These are phyloP conservation scores for Atta colombica DNA, from an alignment of 1,140 invertebrate genomes.

Conservation along the genomic window DNA sequence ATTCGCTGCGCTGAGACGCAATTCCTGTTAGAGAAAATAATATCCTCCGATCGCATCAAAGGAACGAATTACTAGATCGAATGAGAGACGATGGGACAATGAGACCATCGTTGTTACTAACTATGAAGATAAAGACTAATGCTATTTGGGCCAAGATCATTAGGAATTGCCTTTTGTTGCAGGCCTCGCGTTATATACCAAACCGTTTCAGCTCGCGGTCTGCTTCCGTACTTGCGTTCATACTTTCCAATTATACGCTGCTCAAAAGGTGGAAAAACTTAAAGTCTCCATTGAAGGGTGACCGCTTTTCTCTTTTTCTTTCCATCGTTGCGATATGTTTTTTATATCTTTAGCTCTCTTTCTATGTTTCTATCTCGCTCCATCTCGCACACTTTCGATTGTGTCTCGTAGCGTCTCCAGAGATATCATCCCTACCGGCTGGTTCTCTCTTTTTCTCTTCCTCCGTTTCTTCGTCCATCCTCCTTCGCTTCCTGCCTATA, in stretches of 20 bases:
- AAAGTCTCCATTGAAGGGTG: constrained; percentile 72
- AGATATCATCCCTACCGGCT: constrained; percentile 63
- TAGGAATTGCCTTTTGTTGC: constrained; percentile 73
- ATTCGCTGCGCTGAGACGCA: not conserved
- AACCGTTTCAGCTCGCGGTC: constrained; percentile 33
- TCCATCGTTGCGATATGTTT: constrained; percentile 52
- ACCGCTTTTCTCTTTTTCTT: constrained; percentile 33
- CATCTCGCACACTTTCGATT: constrained; percentile 59
- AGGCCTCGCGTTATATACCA: constrained; percentile 38
- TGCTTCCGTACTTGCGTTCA: constrained; percentile 56
- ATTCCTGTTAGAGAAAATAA: constrained; percentile 5
- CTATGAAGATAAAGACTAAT: constrained; percentile 57
- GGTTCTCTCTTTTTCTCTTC: constrained; percentile 36
- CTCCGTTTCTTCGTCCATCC: not conserved
- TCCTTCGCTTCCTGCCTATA: constrained; percentile 11
- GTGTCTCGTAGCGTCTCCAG: constrained; percentile 67
- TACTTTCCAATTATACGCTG: constrained; percentile 73
- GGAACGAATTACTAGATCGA: constrained; percentile 45
- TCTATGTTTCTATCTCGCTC: constrained; percentile 22
- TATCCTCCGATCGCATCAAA: constrained; percentile 4
- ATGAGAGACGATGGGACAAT: constrained; percentile 44
- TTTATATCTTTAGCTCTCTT: constrained; percentile 56
- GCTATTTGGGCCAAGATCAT: constrained; percentile 75
- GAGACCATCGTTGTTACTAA: constrained; percentile 53
- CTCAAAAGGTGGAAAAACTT: constrained; percentile 69